A percentile compares a stretch with the other conserved stretches of the same genome.
Conservation (phyloP, 1,140 invertebrate genomes). For the Metopolophium dirhodum region DNA sequence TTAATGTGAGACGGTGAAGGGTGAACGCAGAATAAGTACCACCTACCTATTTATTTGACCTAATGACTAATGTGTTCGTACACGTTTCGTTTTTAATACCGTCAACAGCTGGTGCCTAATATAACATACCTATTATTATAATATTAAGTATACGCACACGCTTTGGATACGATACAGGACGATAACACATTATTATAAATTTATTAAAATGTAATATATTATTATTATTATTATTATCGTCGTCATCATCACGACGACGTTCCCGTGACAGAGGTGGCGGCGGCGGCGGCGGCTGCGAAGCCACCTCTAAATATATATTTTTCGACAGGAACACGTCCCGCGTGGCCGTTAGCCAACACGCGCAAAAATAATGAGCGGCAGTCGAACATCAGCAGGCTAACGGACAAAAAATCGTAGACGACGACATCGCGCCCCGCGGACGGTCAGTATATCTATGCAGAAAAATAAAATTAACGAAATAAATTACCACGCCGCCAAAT, state of each 20-base stretch:
- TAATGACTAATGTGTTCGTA: too few species aligned
- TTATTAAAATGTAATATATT: background rate
- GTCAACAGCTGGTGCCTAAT: background rate
- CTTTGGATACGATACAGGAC: background rate
- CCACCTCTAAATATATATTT: slow-evolving; percentile 13
- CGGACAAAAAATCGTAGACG: background rate
- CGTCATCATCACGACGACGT: background rate
- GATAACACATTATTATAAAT: background rate
- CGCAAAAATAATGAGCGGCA: background rate
- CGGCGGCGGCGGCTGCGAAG: background rate
- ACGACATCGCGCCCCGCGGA: too few species aligned
- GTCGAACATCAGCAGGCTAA: background rate
- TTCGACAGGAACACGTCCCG: background rate
- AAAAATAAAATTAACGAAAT: background rate
- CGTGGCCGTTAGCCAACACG: background rate
- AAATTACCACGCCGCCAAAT: background rate
- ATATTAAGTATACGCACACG: background rate
- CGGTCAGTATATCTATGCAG: background rate
- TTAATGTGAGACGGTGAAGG: background rate
- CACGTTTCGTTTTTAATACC: too few species aligned
- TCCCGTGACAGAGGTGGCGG: background rate
- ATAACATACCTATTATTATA: too few species aligned
- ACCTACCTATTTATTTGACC: too few species aligned
- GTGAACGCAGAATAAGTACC: background rate
- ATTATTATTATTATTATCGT: background rate